These are phyloP conservation scores for Progne subis DNA, from an alignment of 2,113 vertebrate species.

Conservation along the genomic window DNA sequence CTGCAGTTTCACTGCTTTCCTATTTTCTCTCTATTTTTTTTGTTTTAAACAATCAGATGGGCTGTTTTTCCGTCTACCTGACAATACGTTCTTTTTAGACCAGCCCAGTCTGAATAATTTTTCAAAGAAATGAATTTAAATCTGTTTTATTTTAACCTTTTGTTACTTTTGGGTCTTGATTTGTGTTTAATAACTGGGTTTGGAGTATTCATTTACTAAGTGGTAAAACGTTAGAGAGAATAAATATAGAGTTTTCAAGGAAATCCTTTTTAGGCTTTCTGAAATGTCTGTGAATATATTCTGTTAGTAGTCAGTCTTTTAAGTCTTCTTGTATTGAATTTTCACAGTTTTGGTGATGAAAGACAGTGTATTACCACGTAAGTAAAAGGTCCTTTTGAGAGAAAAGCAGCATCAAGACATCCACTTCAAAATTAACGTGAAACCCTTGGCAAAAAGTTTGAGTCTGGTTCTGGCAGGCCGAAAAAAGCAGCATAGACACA, in stretches of 20 bases:
- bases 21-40: too few relatives aligned
- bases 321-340: not conserved
- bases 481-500: not conserved
- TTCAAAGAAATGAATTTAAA: not conserved
- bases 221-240: not conserved
- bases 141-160: not conserved
- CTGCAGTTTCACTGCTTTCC: not conserved
- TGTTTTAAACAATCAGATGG: not conserved
- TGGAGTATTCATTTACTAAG: not conserved
- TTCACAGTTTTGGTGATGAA: not conserved
- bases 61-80: not conserved
- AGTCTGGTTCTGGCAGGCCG: not conserved
- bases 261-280: not conserved
- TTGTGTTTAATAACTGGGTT: not conserved
- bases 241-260: not conserved
- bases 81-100: not conserved
- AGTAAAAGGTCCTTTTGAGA: not conserved
- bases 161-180: not conserved
- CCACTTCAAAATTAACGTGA: not conserved
- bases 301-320: not conserved
- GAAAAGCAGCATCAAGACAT: not conserved
- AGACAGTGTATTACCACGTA: not conserved
- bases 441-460: not conserved
- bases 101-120: not conserved
- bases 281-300: not conserved